Percentiles rank a stretch among this genome's conserved stretches.
Evolutionary conservation across 2,113 vertebrate species (phyloP).

Genomic region (Montifringilla adamsi): DNA sequence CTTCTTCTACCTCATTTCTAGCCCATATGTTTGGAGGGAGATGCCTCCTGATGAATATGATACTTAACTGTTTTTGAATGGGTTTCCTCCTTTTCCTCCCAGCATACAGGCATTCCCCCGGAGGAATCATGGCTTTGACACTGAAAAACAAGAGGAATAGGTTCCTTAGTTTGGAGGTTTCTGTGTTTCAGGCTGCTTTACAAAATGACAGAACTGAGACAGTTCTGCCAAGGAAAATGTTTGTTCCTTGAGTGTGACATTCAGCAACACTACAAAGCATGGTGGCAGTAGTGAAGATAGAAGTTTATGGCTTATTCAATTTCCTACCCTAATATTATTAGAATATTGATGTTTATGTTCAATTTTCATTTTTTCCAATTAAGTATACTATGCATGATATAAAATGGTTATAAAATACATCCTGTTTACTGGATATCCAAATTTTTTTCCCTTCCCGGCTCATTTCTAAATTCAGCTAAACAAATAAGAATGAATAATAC

Average conservation of each 20-base stretch:
- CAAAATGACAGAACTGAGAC: neutral
- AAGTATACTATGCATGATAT: neutral
- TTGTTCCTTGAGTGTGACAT: slow-evolving; percentile 36
- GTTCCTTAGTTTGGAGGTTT: neutral
- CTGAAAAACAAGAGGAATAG: slow-evolving; percentile 68
- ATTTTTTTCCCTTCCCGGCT: neutral
- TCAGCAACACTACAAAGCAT: slow-evolving; percentile 18
- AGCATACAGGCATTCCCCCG: slow-evolving; percentile 91
- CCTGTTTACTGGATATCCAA: slow-evolving; percentile 18
- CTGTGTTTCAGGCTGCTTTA: neutral
- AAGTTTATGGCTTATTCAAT: slow-evolving; percentile 36
- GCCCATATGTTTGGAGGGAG: rapidly evolving
- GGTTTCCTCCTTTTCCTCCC: slow-evolving; percentile 94
- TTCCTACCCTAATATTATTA: slow-evolving; percentile 65
- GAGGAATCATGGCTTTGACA: slow-evolving; percentile 87
- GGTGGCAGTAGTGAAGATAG: slow-evolving; percentile 52
- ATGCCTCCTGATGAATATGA: neutral
- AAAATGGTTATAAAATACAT: slow-evolving; percentile 41
- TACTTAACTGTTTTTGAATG: slow-evolving; percentile 92
- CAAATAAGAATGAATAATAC: neutral
- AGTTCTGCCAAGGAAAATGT: neutral
- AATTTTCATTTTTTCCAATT: slow-evolving; percentile 55
- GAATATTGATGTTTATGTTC: slow-evolving; percentile 52
- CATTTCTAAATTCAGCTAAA: slow-evolving; percentile 40
- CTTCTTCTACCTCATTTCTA: neutral